Conservation (phyloP, 1,140 invertebrate genomes). For the Bombus waltoni region DNA sequence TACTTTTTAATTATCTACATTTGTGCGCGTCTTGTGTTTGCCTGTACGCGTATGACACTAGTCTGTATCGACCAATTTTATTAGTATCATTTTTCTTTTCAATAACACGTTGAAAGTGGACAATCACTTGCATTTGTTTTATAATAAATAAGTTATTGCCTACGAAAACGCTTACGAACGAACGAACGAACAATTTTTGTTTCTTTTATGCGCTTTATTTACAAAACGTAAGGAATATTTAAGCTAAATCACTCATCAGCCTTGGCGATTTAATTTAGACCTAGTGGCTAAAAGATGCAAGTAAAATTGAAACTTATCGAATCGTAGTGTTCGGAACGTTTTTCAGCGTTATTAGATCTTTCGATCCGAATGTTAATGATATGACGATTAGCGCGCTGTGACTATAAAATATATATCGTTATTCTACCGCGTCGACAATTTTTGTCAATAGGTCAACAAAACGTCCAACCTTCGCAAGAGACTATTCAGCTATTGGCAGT, state of each 20-base stretch:
- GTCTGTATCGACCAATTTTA: slow-evolving; percentile 33
- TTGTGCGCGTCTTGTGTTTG: slow-evolving; percentile 62
- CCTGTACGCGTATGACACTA: slow-evolving; percentile 55
- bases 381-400: slow-evolving; percentile 18
- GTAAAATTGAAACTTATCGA: slow-evolving; percentile 39
- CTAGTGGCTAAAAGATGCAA: slow-evolving; percentile 55
- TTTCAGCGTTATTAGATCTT: neutral
- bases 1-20: slow-evolving; percentile 81
- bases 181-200: slow-evolving; percentile 31
- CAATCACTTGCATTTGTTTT: slow-evolving; percentile 54
- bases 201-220: slow-evolving; percentile 74
- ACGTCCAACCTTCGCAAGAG: neutral
- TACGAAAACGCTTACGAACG: slow-evolving; percentile 75
- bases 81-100: slow-evolving; percentile 39
- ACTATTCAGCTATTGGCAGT: slow-evolving; percentile 17
- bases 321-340: slow-evolving; percentile 8
- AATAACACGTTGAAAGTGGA: slow-evolving; percentile 51
- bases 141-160: slow-evolving; percentile 81
- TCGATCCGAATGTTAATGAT: slow-evolving; percentile 34
- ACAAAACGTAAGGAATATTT: slow-evolving; percentile 71
- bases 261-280: slow-evolving; percentile 62
- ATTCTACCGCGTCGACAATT: slow-evolving; percentile 10
- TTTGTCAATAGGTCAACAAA: neutral
- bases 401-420: slow-evolving; percentile 12
- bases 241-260: slow-evolving; percentile 71